Evolutionary conservation across 2,888 invertebrate species (phyloP).

Genomic region (Noctua pronuba): DNA sequence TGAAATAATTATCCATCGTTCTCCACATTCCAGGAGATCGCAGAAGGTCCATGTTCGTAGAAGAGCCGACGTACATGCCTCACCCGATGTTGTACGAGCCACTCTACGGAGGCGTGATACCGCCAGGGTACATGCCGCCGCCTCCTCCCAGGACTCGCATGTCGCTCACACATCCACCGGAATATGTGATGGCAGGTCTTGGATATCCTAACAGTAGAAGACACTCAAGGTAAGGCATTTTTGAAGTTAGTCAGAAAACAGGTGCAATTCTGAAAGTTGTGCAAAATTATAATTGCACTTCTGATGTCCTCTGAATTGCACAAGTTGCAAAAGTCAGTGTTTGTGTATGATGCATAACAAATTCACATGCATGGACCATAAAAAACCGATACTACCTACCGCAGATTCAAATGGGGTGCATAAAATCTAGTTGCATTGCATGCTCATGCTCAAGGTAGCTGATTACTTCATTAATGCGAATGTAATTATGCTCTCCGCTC

Average conservation of each 20-base stretch:
- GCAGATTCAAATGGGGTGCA: slow-evolving; percentile 33
- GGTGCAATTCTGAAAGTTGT: not conserved
- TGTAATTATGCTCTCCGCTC: slow-evolving; percentile 35
- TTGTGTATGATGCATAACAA: not conserved
- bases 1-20: not conserved
- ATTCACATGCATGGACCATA: not conserved
- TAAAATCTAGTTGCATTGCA: slow-evolving; percentile 30
- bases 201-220: slow-evolving; percentile 81
- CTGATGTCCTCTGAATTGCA: not conserved
- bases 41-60: slow-evolving; percentile 84
- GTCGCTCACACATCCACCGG: slow-evolving; percentile 84
- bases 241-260: not conserved
- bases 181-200: slow-evolving; percentile 80
- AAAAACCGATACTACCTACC: slow-evolving; percentile 10
- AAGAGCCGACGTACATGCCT: slow-evolving; percentile 83
- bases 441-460: slow-evolving; percentile 31
- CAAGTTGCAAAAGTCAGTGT: not conserved
- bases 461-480: slow-evolving; percentile 48
- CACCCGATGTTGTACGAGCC: slow-evolving; percentile 86
- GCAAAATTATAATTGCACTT: not conserved
- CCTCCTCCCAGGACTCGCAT: slow-evolving; percentile 80
- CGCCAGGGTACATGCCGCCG: slow-evolving; percentile 80
- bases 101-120: slow-evolving; percentile 79
- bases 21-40: slow-evolving; percentile 78
- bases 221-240: slow-evolving; percentile 81